Base-by-base conservation (phyloP, 92 coral and sea anemone species). In the Epizoanthus illoricatus region DNA sequence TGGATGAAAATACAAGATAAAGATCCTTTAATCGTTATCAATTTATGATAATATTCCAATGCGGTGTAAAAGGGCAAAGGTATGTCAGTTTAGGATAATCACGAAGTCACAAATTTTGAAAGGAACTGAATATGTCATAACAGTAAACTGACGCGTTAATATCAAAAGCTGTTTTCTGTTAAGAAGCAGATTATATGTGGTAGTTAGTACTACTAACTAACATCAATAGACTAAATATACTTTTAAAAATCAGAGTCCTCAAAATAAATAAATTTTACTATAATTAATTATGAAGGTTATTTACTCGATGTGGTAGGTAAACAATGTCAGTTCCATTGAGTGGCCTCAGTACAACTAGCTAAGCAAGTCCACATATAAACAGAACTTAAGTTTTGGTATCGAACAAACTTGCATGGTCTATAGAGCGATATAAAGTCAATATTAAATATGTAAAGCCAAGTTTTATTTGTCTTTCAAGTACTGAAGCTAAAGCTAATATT, bases 1-100 rank as follows among this genome's bases (percentile, higher is more conserved):
- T 63, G 82, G 65, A 78, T 78, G 82, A 78, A 78, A 78, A 78
- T 78, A 78, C 82, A 78, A 78, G 82, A 78, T 78, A 78, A 78
- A 78, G 82, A 63, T 78, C 67, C 70, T 61, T 41, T 61, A 78
- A 78, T 42, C 58, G 82, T 18, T 78, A 78, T 78, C 71, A 58
- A 63, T 20, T 78, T 78, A 21, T 78, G 82, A 78, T 64, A 78
- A 78, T 47, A 61, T 23, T 70, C 40, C 47, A 41, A 16, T 43
- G 47, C 11, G 47, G 69, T 78, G 71, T 12, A 55, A 41, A 70
- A 78, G 28, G 67, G 28, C 61, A 41, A 49, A 52, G 56, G 6
- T 76, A 18, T 62, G 42, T 41, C 19, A 57, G 4, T 39, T 76
- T 58, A 62, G 42, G 21, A 60, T 68, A 76, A 61, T 41, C 20